These are phyloP conservation scores for Gallinago media DNA, from an alignment of 2,113 vertebrate genomes.

Conservation along the genomic window DNA sequence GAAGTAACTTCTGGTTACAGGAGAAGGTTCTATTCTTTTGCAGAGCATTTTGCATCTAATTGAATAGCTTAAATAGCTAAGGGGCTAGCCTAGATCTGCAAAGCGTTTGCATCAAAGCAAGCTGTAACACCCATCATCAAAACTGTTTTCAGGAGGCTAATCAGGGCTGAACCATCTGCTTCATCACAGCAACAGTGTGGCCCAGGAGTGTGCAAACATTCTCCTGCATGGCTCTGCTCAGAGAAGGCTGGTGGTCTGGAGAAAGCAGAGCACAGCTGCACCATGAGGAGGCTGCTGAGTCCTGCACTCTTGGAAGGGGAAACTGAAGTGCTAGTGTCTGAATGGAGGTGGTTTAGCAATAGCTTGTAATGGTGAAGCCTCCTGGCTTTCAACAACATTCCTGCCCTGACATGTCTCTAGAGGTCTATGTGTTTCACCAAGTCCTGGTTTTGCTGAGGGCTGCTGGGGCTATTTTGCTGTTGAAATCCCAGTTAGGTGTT, in stretches of 20 bases:
- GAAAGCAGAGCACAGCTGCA: neutral
- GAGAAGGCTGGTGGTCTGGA: neutral
- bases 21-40: neutral
- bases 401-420: neutral
- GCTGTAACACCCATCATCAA: neutral
- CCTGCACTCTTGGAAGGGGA: neutral
- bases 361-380: neutral
- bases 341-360: neutral
- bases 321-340: neutral
- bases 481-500: neutral
- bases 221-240: neutral
- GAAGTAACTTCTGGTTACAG: conserved; percentile 1
- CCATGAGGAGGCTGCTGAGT: neutral
- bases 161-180: neutral
- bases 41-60: neutral
- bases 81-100: conserved; percentile 22
- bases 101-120: neutral
- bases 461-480: neutral
- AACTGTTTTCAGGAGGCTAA: neutral
- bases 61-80: conserved; percentile 53
- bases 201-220: neutral
- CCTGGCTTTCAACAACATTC: neutral
- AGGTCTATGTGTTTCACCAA: neutral
- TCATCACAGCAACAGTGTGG: neutral
- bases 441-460: neutral